phyloP scores from a whole-genome alignment of 1,140 invertebrate genomes.

The Drosophila ananassae region DNA sequence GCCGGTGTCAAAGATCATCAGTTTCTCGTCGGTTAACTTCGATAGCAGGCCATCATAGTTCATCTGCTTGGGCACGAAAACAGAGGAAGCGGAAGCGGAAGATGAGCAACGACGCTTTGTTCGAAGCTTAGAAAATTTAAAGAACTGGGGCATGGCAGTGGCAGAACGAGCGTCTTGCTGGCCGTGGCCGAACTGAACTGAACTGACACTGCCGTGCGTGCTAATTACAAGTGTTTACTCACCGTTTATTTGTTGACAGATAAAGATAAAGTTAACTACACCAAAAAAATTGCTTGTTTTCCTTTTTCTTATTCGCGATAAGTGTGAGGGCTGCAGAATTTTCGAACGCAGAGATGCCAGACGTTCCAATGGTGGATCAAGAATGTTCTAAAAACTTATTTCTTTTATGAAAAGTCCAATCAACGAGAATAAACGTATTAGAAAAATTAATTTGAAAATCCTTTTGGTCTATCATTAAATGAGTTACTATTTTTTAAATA shows the following conservation, averaged over 20 bases:
- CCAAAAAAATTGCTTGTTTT: conserved; percentile 46
- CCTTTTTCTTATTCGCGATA: conserved; percentile 47
- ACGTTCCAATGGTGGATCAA: not conserved
- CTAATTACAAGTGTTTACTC: conserved; percentile 78
- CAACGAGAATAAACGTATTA: no score
- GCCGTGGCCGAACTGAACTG: conserved; percentile 49
- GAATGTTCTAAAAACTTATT: not conserved
- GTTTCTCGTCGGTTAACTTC: conserved; percentile 80
- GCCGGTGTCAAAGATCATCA: conserved; percentile 60
- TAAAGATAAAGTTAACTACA: conserved; percentile 73
- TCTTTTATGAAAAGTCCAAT: no score
- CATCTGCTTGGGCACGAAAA: conserved; percentile 70
- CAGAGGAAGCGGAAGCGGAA: conserved; percentile 25
- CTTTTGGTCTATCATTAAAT: no score
- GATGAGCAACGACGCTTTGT: conserved; percentile 69
- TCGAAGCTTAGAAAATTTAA: conserved; percentile 61
- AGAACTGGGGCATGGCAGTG: conserved; percentile 63
- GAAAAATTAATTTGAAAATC: no score
- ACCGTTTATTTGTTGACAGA: conserved; percentile 81
- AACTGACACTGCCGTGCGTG: conserved; percentile 50
- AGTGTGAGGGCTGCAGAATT: conserved; percentile 2
- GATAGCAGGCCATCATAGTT: conserved; percentile 82
- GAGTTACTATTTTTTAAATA: not conserved
- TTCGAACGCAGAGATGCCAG: not conserved
- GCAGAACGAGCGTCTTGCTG: conserved; percentile 49